A percentile compares a stretch with the other conserved stretches of the same genome.
phyloP scores from a whole-genome alignment of 1,140 invertebrate genomes.

The Probaryconus sp. region DNA sequence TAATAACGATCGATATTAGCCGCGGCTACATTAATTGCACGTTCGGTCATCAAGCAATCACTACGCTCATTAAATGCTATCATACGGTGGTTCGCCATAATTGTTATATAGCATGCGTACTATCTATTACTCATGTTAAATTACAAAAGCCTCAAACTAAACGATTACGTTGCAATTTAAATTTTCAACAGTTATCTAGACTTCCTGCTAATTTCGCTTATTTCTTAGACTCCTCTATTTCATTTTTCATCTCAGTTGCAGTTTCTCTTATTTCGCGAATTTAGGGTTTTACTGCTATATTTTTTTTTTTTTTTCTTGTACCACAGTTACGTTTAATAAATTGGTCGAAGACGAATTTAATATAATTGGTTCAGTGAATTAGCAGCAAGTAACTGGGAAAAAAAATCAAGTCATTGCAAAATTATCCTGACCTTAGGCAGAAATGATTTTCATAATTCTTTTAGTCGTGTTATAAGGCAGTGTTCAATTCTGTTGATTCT shows the following conservation, averaged over 20 bases:
- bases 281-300: too few species aligned
- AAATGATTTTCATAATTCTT: constrained; percentile 22
- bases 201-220: too few species aligned
- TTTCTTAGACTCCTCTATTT: too few species aligned
- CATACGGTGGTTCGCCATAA: constrained; percentile 9
- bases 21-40: constrained; percentile 16
- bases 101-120: constrained; percentile 18
- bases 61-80: constrained; percentile 28
- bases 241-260: too few species aligned
- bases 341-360: too few species aligned
- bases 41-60: constrained; percentile 28
- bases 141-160: constrained; percentile 9
- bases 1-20: constrained; percentile 42
- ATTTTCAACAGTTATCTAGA: constrained; percentile 2
- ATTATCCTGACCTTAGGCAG: constrained; percentile 29
- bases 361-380: too few species aligned
- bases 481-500: constrained; percentile 16
- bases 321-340: too few species aligned
- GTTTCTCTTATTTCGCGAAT: too few species aligned
- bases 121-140: constrained; percentile 4
- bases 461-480: constrained; percentile 18
- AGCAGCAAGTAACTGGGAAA: neutral
- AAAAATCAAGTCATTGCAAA: constrained; percentile 18
- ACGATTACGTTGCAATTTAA: constrained; percentile 4
- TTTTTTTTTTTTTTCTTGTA: too few species aligned